Evolutionary conservation across 2,888 invertebrate species (phyloP).

Genomic region (Macrostomum cliftonense): DNA sequence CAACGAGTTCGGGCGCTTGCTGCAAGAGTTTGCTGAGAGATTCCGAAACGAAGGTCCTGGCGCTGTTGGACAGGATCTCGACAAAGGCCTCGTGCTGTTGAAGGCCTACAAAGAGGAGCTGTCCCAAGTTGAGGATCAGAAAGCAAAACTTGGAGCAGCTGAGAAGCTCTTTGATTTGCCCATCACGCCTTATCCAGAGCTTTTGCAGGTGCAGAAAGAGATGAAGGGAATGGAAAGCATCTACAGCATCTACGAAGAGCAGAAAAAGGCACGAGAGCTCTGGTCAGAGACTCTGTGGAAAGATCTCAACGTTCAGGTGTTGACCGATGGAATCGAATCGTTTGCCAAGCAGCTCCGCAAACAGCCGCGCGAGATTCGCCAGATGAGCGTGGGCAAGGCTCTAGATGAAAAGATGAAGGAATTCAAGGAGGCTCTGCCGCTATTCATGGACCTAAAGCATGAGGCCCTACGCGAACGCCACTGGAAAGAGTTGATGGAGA

Average conservation of each 20-base stretch:
- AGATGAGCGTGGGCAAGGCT: conserved; percentile 47
- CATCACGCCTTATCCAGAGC: conserved; percentile 60
- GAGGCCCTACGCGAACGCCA: conserved; percentile 72
- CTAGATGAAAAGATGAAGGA: conserved; percentile 67
- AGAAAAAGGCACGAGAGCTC: conserved; percentile 54
- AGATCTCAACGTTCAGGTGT: conserved; percentile 60
- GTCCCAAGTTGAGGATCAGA: conserved; percentile 47
- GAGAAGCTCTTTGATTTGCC: conserved; percentile 72
- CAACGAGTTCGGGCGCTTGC: conserved; percentile 45
- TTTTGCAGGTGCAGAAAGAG: conserved; percentile 41
- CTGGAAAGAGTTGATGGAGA: conserved; percentile 69
- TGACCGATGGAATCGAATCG: conserved; percentile 65
- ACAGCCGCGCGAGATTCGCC: conserved; percentile 47
- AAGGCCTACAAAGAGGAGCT: conserved; percentile 47
- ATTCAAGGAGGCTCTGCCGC: conserved; percentile 64
- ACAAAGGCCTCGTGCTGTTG: conserved; percentile 43
- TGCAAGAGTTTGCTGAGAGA: conserved; percentile 51
- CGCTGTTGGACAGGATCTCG: conserved; percentile 56
- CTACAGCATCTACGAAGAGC: conserved; percentile 57
- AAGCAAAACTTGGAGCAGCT: conserved; percentile 49
- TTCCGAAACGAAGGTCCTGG: conserved; percentile 61
- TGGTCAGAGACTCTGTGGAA: conserved; percentile 76
- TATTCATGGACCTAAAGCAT: conserved; percentile 74
- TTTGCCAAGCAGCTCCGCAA: conserved; percentile 60
- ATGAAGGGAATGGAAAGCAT: conserved; percentile 48